Evolutionary conservation across 2,797 vertebrate species (phyloP).

Genomic region (Tolypeutes matacus): DNA sequence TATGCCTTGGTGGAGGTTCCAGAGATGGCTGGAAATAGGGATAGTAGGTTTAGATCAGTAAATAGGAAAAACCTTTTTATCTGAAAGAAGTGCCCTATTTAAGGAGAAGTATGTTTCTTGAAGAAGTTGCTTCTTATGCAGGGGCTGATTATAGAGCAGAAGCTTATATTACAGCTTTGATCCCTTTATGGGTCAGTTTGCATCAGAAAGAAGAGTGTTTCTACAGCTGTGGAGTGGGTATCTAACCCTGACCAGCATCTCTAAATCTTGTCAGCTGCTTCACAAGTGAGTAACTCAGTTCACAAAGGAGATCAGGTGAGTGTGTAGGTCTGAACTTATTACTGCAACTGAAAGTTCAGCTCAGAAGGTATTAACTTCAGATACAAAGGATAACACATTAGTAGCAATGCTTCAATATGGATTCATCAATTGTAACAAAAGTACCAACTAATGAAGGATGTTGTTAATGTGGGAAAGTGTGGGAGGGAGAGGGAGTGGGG

Average conservation of each 20-base stretch:
- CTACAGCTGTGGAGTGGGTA: not conserved
- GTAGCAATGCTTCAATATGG: too few relatives aligned
- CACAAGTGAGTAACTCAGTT: not conserved
- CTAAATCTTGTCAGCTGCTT: conserved; percentile 38
- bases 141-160: conserved; percentile 4
- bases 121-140: not conserved
- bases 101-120: not conserved
- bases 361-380: not conserved
- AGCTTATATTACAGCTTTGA: not conserved
- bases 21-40: not conserved
- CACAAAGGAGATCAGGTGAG: conserved; percentile 3
- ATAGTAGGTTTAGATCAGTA: not conserved
- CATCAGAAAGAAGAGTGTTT: not conserved
- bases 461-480: too few relatives aligned
- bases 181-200: not conserved
- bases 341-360: not conserved
- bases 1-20: conserved; percentile 11
- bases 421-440: too few relatives aligned
- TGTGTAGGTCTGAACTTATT: not conserved
- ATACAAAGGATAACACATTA: not conserved
- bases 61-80: not conserved
- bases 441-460: too few relatives aligned
- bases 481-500: too few relatives aligned
- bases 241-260: not conserved
- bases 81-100: not conserved